Conservation (phyloP, 2,113 vertebrate species). For the Platysteira castanea region DNA sequence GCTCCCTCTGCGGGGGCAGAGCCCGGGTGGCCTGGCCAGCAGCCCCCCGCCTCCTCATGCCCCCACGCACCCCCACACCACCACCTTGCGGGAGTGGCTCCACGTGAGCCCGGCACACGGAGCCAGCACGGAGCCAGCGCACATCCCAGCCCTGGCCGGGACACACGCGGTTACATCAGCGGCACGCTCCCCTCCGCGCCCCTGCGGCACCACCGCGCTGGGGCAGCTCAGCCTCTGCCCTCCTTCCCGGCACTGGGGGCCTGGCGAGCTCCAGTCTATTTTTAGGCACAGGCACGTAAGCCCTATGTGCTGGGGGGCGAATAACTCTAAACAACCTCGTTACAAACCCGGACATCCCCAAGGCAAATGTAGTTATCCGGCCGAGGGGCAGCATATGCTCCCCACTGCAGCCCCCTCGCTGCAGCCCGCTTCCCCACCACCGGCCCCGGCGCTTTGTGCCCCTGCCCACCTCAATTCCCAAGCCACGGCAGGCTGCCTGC, state of each 20-base stretch:
- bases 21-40: neutral
- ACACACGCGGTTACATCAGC: neutral
- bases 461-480: neutral
- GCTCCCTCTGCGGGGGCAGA: neutral
- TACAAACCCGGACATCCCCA: neutral
- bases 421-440: neutral
- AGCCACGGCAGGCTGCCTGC: neutral
- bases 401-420: fast-evolving
- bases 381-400: neutral
- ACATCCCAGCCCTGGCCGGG: neutral
- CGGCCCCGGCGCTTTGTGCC: fast-evolving
- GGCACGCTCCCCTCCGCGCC: neutral
- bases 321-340: neutral
- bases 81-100: neutral
- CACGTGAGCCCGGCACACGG: neutral
- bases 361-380: neutral
- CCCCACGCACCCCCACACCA: neutral
- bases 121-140: neutral
- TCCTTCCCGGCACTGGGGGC: neutral
- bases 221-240: neutral
- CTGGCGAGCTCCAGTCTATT: neutral
- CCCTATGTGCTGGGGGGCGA: neutral
- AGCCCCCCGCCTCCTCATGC: neutral
- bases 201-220: neutral
- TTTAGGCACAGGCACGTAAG: slow-evolving; percentile 12